A percentile compares a stretch with the other conserved stretches of the same genome.
These are phyloP conservation scores for Zaprionus obscuricornis DNA, from an alignment of 2,888 invertebrate genomes.

Conservation along the genomic window DNA sequence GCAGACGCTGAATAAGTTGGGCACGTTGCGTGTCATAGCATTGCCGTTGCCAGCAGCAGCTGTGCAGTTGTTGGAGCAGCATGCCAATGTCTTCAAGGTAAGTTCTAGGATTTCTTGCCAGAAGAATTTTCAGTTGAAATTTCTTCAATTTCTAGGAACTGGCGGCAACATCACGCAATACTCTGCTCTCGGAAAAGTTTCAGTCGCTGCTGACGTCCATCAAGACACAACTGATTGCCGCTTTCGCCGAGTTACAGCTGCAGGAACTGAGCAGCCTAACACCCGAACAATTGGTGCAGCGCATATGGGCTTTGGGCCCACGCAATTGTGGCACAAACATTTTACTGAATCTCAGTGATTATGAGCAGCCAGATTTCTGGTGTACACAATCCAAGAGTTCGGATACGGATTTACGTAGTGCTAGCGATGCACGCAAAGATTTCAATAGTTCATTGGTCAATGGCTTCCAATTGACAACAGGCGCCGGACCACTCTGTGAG, in stretches of 20 bases:
- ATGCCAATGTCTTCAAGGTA: conserved; percentile 88
- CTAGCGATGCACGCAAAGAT: conserved; percentile 85
- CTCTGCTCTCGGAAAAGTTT: conserved; percentile 78
- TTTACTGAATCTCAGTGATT: conserved; percentile 90
- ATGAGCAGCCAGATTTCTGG: conserved; percentile 87
- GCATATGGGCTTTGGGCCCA: conserved; percentile 97
- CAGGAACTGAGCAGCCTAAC: conserved; percentile 83
- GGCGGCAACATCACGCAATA: conserved; percentile 59
- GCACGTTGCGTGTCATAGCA: conserved; percentile 89
- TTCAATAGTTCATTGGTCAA: conserved; percentile 92
- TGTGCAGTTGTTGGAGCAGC: conserved; percentile 88
- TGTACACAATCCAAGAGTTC: conserved; percentile 63
- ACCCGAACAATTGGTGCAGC: conserved; percentile 84
- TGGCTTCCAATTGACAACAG: conserved; percentile 93
- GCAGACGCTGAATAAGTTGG: conserved; percentile 89
- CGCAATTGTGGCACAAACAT: conserved; percentile 95
- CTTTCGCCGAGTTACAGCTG: conserved; percentile 86
- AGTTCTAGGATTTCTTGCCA: conserved; percentile 10
- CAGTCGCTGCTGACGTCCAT: conserved; percentile 63
- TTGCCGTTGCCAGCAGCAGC: conserved; percentile 90
- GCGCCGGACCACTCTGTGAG: conserved; percentile 97
- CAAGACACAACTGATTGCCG: conserved; percentile 85
- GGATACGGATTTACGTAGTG: conserved; percentile 66
- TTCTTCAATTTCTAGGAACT: conserved; percentile 59
- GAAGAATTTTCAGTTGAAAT: not conserved